Evolutionary conservation across 2,797 vertebrate genomes (phyloP), one percentile per base, ranked within the genome.

Genomic region (Lagorchestes hirsutus): DNA sequence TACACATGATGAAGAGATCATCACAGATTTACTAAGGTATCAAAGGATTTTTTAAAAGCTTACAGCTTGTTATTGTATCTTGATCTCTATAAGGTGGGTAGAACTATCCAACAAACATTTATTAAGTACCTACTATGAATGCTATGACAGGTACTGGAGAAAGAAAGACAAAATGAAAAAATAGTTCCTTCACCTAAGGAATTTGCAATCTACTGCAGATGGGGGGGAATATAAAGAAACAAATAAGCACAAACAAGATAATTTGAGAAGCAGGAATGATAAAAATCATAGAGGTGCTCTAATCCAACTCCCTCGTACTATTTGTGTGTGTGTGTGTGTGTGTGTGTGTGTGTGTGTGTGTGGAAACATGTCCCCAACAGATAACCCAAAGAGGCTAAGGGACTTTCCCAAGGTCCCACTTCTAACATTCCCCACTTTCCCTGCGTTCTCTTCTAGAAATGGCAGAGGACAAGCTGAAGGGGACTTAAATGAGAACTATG

Each of bases 21-120:
- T 74, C n/a, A 46, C 67, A 40, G n/a, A 74, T 74, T 6, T 74
- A 40, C 8, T 40, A 74, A 40, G 16, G n/a, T 74, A n/a, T 74
- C n/a, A 40, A 74, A 74, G 34, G 18, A 1, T 40, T 74, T 74
- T 74, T 74, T 4, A 40, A 74, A 74, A 74, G n/a, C 67, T 74
- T 40, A 74, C 16, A 74, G 8, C 0, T 74, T 74, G 31, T 34
- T 62, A 34, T 67, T 67, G 24, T 40, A 74, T 46, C 22, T 40
- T 67, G 12, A 82, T 82, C 8, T 22, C 18, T 82, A 8, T 82
- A 82, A 74, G 16, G 31, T 62, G 18, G 67, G 8, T 74, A 74
- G 5, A 74, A 74, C 82, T 54, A 92, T 54, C 82, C 67, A 96
- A 90, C 40, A 95, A 94, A 46, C 59, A 92, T 11, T 54, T 52